Evolutionary conservation across 1,140 invertebrate species (phyloP).

Genomic region (Colletes latitarsis): DNA sequence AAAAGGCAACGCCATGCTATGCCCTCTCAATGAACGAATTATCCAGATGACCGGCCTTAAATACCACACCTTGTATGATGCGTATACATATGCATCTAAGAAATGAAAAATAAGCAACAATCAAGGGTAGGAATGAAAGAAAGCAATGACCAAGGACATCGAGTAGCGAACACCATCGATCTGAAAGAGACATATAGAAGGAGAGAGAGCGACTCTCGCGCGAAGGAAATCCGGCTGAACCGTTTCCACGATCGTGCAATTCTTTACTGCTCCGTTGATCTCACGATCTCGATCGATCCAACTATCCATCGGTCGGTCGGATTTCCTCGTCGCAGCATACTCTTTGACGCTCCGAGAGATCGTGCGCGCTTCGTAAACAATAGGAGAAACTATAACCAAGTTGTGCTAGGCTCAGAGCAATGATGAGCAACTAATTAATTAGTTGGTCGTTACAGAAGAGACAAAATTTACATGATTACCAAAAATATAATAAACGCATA

Average conservation of each 20-base stretch:
- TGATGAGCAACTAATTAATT: too few species aligned
- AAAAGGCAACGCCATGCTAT: too few species aligned
- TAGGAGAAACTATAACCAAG: neutral
- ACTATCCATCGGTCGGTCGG: neutral
- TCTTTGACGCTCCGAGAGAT: neutral
- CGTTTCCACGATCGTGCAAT: neutral
- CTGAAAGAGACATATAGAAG: too few species aligned
- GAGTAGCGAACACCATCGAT: neutral
- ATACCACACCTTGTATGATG: too few species aligned
- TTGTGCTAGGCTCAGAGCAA: neutral
- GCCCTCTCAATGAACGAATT: too few species aligned
- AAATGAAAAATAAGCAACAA: neutral
- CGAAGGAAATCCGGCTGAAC: neutral
- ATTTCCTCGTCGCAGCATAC: constrained; percentile 10
- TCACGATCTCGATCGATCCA: neutral
- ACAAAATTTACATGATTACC: too few species aligned
- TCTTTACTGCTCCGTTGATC: neutral
- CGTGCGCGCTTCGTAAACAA: neutral
- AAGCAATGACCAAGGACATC: neutral
- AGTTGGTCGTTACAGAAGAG: too few species aligned
- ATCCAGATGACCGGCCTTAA: too few species aligned
- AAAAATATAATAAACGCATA: too few species aligned
- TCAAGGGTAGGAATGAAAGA: neutral
- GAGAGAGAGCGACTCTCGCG: neutral
- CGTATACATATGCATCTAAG: too few species aligned